Percentiles rank a stretch among this genome's conserved stretches.
phyloP scores from a whole-genome alignment of 1,140 invertebrate genomes.

The Drosophila quadrilineata region DNA sequence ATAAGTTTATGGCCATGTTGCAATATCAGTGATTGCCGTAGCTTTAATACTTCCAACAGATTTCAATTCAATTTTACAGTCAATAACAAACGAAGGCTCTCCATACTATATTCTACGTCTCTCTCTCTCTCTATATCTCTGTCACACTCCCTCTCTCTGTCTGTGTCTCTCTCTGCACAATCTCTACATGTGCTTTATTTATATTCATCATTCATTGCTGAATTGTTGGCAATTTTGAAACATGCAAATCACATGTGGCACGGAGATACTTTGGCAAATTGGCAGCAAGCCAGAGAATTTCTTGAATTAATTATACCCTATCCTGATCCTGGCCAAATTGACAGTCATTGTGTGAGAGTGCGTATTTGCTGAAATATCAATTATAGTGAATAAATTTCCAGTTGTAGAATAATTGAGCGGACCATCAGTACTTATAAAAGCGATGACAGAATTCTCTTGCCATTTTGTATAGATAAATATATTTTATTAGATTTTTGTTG shows the following conservation, averaged over 20 bases:
- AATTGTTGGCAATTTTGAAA: conserved; percentile 33
- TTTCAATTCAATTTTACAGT: conserved; percentile 18
- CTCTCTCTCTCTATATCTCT: neutral
- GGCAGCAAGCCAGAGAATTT: conserved; percentile 42
- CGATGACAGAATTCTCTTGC: too few species aligned
- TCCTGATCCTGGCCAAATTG: neutral
- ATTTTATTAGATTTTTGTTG: too few species aligned
- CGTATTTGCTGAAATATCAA: neutral
- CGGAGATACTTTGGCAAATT: conserved; percentile 11
- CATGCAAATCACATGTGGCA: conserved; percentile 15
- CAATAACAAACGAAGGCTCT: conserved; percentile 2
- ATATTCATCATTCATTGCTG: conserved; percentile 27
- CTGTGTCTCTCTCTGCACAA: too few species aligned
- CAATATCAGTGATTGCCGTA: neutral
- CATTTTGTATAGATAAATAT: neutral
- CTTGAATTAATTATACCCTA: conserved; percentile 39
- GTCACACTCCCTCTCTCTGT: too few species aligned
- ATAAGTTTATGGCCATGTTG: conserved; percentile 18
- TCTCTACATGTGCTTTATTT: conserved; percentile 1
- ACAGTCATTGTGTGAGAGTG: conserved; percentile 16
- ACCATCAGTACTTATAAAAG: too few species aligned
- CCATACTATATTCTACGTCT: neutral
- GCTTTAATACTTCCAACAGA: conserved; percentile 15
- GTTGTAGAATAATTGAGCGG: too few species aligned
- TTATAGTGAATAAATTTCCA: too few species aligned